A percentile compares a stretch with the other conserved stretches of the same genome.
Conservation (phyloP, 2,888 invertebrate genomes). For the Acanthosepion pharaonis region DNA sequence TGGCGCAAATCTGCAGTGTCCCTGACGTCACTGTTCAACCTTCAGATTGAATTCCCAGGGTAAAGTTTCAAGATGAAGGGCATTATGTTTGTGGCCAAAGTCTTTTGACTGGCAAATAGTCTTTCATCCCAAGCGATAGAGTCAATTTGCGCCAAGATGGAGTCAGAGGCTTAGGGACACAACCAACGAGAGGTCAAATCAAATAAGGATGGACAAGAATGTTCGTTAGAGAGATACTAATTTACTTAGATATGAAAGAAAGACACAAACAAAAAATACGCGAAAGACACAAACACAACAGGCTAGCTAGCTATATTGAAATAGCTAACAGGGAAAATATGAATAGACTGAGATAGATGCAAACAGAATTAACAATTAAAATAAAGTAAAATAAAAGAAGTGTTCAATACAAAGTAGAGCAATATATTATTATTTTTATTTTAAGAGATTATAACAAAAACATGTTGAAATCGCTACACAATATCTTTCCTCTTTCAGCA, state of each 20-base stretch:
- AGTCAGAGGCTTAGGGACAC: neutral
- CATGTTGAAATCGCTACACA: no score
- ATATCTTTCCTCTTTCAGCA: no score
- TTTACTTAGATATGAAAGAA: neutral
- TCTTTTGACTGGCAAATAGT: neutral
- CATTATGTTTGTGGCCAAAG: neutral
- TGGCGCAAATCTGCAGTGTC: neutral
- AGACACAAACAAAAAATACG: neutral
- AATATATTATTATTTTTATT: no score
- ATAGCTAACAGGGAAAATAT: neutral
- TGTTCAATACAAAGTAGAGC: no score
- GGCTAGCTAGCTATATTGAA: neutral
- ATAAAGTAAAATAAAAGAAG: no score
- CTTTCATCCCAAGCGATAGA: neutral
- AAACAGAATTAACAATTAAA: no score
- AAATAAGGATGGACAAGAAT: neutral
- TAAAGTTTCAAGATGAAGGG: neutral
- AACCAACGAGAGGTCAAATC: neutral
- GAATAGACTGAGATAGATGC: no score
- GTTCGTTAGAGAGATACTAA: neutral
- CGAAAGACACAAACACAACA: neutral
- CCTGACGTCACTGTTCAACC: neutral
- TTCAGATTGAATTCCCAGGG: neutral
- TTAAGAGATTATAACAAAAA: no score
- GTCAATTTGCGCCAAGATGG: neutral